Percentiles rank a stretch among this genome's conserved stretches.
Conservation (phyloP, 2,888 invertebrate species). For the Polylopha cassiicola region DNA sequence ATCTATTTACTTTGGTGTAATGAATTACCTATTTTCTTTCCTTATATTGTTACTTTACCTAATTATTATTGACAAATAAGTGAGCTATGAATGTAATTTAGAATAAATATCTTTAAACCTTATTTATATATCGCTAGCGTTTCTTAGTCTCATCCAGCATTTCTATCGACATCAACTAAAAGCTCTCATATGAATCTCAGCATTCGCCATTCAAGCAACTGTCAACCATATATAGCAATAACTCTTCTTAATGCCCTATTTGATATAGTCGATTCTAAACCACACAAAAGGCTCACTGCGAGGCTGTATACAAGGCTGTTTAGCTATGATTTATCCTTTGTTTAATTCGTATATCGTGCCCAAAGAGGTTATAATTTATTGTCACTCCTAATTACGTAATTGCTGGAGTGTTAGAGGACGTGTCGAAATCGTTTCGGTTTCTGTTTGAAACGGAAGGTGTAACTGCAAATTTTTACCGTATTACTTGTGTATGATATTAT, state of each 20-base stretch:
- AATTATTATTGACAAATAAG: too few species aligned
- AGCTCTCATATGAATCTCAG: slow-evolving; percentile 43
- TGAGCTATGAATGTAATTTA: too few species aligned
- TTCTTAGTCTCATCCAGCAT: slow-evolving; percentile 4
- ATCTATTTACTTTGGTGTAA: too few species aligned
- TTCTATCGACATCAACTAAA: slow-evolving; percentile 20
- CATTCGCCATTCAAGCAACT: slow-evolving; percentile 59
- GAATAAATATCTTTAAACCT: too few species aligned
- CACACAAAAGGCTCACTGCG: slow-evolving; percentile 60
- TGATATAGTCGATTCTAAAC: slow-evolving; percentile 62
- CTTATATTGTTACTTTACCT: too few species aligned
- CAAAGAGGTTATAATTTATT: slow-evolving; percentile 30
- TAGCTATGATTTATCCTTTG: slow-evolving; percentile 64
- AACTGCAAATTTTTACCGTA: too few species aligned
- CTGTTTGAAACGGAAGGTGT: too few species aligned
- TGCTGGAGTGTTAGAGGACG: too few species aligned
- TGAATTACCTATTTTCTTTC: too few species aligned
- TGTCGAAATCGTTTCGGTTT: too few species aligned
- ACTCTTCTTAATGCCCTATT: slow-evolving; percentile 72
- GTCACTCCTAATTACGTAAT: slow-evolving; percentile 17
- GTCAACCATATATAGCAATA: slow-evolving; percentile 67
- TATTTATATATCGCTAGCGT: too few species aligned
- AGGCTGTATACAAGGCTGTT: slow-evolving; percentile 69
- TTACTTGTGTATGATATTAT: too few species aligned
- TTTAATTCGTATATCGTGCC: slow-evolving; percentile 68